Percentiles rank a stretch among this genome's conserved stretches.
Evolutionary conservation across 2,113 vertebrate species (phyloP).

Genomic region (Pteruthius melanotis): DNA sequence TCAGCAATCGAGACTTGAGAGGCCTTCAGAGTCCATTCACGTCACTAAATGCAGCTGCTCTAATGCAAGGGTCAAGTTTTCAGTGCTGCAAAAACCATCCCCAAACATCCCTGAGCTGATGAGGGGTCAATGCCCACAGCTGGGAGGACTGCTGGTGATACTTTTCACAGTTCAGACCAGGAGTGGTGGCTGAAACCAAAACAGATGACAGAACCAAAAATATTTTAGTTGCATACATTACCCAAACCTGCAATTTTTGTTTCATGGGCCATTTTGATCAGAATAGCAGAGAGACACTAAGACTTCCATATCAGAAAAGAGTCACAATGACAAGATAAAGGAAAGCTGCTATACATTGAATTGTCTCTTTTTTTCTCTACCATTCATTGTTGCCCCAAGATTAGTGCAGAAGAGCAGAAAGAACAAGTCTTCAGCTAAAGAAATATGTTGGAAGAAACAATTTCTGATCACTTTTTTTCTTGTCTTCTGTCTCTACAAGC

Average conservation of each 20-base stretch:
- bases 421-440: background rate
- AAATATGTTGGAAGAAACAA: background rate
- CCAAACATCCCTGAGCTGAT: background rate
- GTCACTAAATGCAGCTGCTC: background rate
- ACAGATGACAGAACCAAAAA: background rate
- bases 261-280: background rate
- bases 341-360: background rate
- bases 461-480: background rate
- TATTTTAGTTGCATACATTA: background rate
- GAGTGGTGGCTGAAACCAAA: background rate
- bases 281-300: background rate
- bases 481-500: background rate
- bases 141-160: background rate
- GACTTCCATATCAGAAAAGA: background rate
- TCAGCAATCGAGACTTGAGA: background rate
- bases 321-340: background rate
- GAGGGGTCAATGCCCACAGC: background rate
- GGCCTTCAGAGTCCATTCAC: background rate
- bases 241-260: background rate
- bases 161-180: background rate
- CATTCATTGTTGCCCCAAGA: background rate
- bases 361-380: background rate
- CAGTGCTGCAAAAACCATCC: background rate
- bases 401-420: background rate
- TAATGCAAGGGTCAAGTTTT: background rate